phyloP scores from a whole-genome alignment of 2,888 invertebrate genomes.

The Chrysomela aeneicollis region DNA sequence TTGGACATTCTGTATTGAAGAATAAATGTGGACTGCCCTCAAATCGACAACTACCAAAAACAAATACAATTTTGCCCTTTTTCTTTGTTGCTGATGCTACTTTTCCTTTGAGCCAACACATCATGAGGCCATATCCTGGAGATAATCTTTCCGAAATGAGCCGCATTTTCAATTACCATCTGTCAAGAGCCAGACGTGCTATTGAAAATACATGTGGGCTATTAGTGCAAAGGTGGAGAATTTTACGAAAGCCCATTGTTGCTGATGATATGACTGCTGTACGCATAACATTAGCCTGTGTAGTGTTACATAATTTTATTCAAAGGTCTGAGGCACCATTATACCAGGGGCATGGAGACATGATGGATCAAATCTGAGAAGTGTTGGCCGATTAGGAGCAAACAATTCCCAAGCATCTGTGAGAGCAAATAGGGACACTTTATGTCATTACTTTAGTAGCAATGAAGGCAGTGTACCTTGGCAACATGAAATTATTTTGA shows the following conservation, averaged over 20 bases:
- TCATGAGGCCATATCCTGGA: slow-evolving; percentile 19
- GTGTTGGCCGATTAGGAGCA: slow-evolving; percentile 1
- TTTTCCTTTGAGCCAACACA: slow-evolving; percentile 18
- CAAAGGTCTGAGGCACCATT: slow-evolving; percentile 13
- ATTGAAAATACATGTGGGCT: slow-evolving; percentile 16
- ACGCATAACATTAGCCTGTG: slow-evolving; percentile 18
- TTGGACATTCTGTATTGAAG: slow-evolving; percentile 21
- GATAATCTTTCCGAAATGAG: background rate
- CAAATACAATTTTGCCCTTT: slow-evolving; percentile 3
- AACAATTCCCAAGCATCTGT: background rate
- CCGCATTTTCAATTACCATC: slow-evolving; percentile 13
- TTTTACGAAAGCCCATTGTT: slow-evolving; percentile 25
- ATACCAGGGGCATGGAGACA: slow-evolving; percentile 31
- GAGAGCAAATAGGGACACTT: background rate
- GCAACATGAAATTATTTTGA: background rate
- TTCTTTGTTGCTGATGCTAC: slow-evolving; percentile 27
- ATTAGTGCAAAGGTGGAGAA: slow-evolving; percentile 11
- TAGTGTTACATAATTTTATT: slow-evolving; percentile 39
- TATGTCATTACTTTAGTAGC: slow-evolving; percentile 4
- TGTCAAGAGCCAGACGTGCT: slow-evolving; percentile 7
- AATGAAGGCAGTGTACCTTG: slow-evolving; percentile 11
- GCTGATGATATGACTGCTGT: slow-evolving; percentile 30
- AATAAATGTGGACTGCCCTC: slow-evolving; percentile 9
- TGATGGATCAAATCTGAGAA: background rate
- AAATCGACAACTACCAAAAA: slow-evolving; percentile 10